Evolutionary conservation across 2,797 vertebrate species (phyloP).

Genomic region (Sebastes diaconus): DNA sequence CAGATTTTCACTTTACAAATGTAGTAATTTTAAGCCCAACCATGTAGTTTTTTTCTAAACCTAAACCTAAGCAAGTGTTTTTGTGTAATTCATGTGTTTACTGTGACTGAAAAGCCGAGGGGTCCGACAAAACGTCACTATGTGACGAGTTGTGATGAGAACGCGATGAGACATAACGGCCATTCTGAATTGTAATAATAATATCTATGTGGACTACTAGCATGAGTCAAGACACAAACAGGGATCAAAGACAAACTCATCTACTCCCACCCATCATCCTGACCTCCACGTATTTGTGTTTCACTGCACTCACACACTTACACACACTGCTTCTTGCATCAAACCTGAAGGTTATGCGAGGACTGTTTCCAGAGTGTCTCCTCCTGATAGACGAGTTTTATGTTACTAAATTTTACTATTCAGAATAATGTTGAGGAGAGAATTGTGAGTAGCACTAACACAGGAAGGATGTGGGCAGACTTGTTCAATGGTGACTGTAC

Average conservation of each 20-base stretch:
- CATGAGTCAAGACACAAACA: background rate
- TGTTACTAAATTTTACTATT: background rate
- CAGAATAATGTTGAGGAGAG: background rate
- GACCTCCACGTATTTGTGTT: slow-evolving; percentile 26
- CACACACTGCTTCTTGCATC: background rate
- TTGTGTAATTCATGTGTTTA: no score
- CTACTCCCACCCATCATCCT: background rate
- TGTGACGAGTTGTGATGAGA: no score
- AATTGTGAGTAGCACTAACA: background rate
- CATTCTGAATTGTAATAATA: background rate
- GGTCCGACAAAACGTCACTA: no score
- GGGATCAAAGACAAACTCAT: slow-evolving; percentile 9
- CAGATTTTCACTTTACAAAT: no score
- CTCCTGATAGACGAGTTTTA: slow-evolving; percentile 7
- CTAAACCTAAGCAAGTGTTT: no score
- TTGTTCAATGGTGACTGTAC: background rate
- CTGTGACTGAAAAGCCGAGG: no score
- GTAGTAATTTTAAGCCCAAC: no score
- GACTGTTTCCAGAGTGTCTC: background rate
- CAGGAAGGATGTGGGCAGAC: background rate
- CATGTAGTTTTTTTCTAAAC: no score
- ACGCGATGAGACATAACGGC: background rate
- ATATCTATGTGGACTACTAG: background rate
- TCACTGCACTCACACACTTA: slow-evolving; percentile 11
- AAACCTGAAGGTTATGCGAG: slow-evolving; percentile 17